phyloP scores from a whole-genome alignment of 2,797 vertebrate genomes.

The Myripristis jacobus region DNA sequence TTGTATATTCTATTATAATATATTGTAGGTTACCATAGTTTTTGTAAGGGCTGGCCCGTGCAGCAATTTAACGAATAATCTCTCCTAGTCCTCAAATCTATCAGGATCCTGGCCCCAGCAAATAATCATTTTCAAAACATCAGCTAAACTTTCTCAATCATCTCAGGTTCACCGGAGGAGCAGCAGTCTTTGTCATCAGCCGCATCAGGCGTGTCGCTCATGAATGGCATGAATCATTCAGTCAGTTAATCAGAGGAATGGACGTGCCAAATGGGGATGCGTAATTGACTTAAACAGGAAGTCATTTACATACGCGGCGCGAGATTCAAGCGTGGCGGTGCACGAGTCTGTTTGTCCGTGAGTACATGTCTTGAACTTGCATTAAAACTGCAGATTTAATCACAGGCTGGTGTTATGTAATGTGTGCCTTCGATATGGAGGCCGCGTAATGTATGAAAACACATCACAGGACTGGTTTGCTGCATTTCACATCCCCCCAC shows the following conservation, averaged over 20 bases:
- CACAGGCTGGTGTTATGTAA: neutral
- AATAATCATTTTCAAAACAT: neutral
- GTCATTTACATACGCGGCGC: constrained; percentile 55
- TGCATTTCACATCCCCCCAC: neutral
- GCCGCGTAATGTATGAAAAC: neutral
- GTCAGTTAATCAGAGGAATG: constrained; percentile 66
- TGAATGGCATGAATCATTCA: neutral
- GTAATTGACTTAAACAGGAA: constrained; percentile 75
- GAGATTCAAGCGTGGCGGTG: constrained; percentile 54
- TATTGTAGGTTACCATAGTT: no score
- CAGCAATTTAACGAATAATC: no score
- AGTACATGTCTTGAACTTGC: constrained; percentile 51
- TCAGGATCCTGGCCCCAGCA: neutral
- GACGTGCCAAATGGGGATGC: neutral
- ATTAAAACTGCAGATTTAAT: neutral
- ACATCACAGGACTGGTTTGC: neutral
- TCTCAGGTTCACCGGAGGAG: neutral
- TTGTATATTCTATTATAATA: no score
- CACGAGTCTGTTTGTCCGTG: constrained; percentile 42
- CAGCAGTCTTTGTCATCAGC: neutral
- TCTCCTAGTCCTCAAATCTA: no score
- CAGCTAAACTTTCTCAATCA: no score
- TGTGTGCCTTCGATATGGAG: neutral
- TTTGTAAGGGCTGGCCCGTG: no score
- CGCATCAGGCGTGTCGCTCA: constrained; percentile 13